Percentiles rank a stretch among this genome's conserved stretches.
phyloP scores from a whole-genome alignment of 2,113 vertebrate genomes.

The Apodemus speciosus region DNA sequence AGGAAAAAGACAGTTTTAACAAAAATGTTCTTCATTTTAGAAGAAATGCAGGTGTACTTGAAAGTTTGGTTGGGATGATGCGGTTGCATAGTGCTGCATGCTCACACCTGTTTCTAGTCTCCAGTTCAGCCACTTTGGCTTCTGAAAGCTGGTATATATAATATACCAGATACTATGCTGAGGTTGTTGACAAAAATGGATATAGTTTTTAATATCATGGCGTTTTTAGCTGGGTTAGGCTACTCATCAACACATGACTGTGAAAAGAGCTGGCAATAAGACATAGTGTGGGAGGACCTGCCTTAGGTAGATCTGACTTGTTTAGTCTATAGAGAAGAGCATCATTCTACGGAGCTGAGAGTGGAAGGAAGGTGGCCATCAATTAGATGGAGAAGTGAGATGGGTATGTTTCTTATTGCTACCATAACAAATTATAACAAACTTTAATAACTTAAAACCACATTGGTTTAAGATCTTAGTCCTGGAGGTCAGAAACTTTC shows the following conservation, averaged over 20 bases:
- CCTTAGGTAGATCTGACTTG: conserved; percentile 2
- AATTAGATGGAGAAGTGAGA: not conserved
- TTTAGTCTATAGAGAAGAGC: conserved; percentile 1
- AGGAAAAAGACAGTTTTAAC: not conserved
- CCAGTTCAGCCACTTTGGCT: not conserved
- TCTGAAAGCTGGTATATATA: conserved; percentile 3
- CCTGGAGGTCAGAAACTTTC: not conserved
- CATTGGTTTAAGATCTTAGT: conserved; percentile 4
- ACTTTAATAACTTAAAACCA: conserved; percentile 26
- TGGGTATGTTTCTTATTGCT: not conserved
- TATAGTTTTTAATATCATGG: not conserved
- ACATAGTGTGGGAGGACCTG: not conserved
- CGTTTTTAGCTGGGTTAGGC: not conserved
- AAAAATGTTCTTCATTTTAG: conserved; percentile 3
- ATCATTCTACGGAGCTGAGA: not conserved
- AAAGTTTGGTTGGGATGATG: not conserved
- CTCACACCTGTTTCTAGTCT: not conserved
- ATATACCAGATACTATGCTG: not conserved
- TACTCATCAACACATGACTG: not conserved
- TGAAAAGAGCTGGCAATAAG: not conserved
- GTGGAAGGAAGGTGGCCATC: not conserved
- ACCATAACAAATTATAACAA: conserved; percentile 1
- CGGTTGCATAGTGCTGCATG: not conserved
- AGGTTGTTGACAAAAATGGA: not conserved
- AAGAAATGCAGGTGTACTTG: conserved; percentile 31